Evolutionary conservation across 2,888 invertebrate genomes (phyloP), one percentile per base, ranked within the genome.

Genomic region (Dryococelus australis): DNA sequence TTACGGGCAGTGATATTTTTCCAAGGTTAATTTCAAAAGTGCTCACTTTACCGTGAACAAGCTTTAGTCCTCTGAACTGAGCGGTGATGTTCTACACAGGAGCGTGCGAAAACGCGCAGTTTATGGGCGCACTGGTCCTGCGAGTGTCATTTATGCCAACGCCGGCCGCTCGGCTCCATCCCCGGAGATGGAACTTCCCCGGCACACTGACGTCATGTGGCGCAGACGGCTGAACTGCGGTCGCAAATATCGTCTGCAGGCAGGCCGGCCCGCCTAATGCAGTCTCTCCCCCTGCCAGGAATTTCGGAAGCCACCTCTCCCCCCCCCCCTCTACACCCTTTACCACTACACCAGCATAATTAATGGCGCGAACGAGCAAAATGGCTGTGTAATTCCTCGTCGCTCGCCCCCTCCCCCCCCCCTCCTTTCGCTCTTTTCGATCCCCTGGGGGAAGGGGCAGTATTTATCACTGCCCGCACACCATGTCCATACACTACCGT

Each of bases 341-440:
- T n/a, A n/a, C 8, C 65, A 65, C 65, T n/a, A 24, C 13, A 20
- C 1, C 65, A 8, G 24, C 65, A 65, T 65, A 65, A 65, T 65
- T 65, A 65, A 65, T 65, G 65, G 65, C 65, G 65, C n/a, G 65
- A 65, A 65, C 65, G 65, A 65, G 65, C 65, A 65, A 65, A 65
- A 65, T 65, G 65, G 65, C 65, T 65, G 65, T 65, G 65, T 65
- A 65, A 65, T 65, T 24, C 65, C 65, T n/a, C n/a, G n/a, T n/a
- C n/a, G n/a, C n/a, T n/a, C n/a, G n/a, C n/a, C n/a, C n/a, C n/a
- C n/a, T n/a, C n/a, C n/a, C 65, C 65, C 35, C 4, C 4, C 35
- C 35, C 35, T 3, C 35, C 35, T 4, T 35, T 6, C 24, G 12
- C 65, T 65, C 6, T 65, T 65, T 65, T 65, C 65, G 65, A 24